These are phyloP conservation scores for Delichon dasypus DNA, from an alignment of 2,797 vertebrate genomes.

Conservation along the genomic window DNA sequence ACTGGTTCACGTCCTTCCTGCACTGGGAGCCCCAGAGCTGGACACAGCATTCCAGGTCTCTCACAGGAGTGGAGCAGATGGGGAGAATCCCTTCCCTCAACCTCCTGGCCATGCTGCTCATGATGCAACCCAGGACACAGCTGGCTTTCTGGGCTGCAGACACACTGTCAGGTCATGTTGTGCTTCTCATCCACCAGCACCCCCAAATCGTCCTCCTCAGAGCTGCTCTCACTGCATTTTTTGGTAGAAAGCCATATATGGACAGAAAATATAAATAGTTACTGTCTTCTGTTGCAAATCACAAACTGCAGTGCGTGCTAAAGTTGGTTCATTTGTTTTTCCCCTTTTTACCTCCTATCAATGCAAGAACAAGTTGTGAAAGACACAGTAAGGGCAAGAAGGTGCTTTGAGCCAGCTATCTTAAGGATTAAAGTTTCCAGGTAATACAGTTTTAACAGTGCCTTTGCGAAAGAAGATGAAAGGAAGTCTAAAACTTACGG, in stretches of 20 bases:
- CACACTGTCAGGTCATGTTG: not conserved
- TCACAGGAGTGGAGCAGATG: accelerated
- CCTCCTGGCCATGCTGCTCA: accelerated
- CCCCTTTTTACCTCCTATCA: not conserved
- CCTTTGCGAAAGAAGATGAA: not conserved
- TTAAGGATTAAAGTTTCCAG: not conserved
- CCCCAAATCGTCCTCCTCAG: not conserved
- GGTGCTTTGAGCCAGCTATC: not conserved
- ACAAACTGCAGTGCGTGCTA: not conserved
- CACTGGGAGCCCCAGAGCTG: too few relatives aligned
- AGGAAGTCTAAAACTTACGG: not conserved
- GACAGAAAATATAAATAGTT: not conserved
- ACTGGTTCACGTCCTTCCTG: not conserved
- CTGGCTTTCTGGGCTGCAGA: not conserved
- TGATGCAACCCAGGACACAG: not conserved
- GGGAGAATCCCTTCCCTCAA: not conserved
- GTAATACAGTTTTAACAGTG: not conserved
- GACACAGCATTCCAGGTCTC: not conserved
- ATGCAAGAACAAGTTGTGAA: not conserved
- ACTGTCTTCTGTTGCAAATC: not conserved
- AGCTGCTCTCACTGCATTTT: not conserved
- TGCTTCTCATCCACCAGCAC: not conserved
- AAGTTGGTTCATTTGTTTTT: not conserved
- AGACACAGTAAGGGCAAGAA: not conserved
- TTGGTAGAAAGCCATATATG: not conserved